Evolutionary conservation across 2,888 invertebrate species (phyloP), one percentile per base, ranked within the genome.

Genomic region (Agrochola lychnidis): DNA sequence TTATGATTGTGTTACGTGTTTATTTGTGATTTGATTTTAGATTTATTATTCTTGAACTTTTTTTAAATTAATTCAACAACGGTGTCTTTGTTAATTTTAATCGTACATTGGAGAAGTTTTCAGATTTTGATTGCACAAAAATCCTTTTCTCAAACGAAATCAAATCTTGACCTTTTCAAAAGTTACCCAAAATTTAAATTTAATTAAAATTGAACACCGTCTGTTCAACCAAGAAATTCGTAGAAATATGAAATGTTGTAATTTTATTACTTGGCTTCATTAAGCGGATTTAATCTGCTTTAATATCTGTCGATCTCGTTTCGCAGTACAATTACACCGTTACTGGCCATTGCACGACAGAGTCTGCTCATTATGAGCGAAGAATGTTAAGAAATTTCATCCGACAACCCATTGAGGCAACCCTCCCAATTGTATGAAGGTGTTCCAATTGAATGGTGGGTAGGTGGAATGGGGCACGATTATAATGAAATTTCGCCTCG

Each of bases 301-400:
- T 94, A 93, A 94, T 95, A 95, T 95, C 95, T 93, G 92, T 93
- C 93, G 94, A 96, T 95, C 95, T 95, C 94, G 90, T 95, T 95
- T 94, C 92, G 92, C 92, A 92, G 93, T 93, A 95, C 94, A 95
- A 96, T 96, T 95, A 95, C 93, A 95, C 94, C 95, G 96, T 96
- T 95, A 96, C 93, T 93, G 94, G 94, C 94, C 94, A 95, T 95
- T 94, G 95, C 95, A 95, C 94, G 96, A 94, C 94, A 95, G 93
- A 91, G 93, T 93, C 91, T 92, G 94, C 94, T 96, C 95, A 95
- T 96, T 95, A 96, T 96, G 93, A 94, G 92, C 91, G 94, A 94
- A 94, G 95, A 95, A 95, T 95, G 95, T 95, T 96, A 95, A 96
- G 96, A 96, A 96, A 96, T 96, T 96, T 96, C 94, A 96, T 96